These are phyloP conservation scores for Nothocercus julius DNA, from an alignment of 2,113 vertebrate species.

Conservation along the genomic window DNA sequence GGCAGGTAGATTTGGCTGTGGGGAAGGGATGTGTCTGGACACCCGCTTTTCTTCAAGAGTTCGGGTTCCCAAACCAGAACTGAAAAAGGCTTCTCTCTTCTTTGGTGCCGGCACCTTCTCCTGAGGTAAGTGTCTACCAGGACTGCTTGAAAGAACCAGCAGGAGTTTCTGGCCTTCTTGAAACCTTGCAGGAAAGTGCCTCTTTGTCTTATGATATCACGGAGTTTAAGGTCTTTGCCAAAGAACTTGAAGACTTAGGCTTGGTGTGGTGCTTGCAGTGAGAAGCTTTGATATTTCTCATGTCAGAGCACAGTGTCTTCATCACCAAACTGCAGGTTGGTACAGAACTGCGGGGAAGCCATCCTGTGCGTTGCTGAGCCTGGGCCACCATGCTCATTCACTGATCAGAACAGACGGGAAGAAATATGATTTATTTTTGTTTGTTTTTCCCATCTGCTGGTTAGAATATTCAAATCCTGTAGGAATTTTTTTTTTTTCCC, in stretches of 20 bases:
- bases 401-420: background rate
- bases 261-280: background rate
- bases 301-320: background rate
- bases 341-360: background rate
- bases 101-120: background rate
- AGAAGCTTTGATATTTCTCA: background rate
- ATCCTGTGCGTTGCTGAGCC: background rate
- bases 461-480: background rate
- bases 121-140: background rate
- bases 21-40: background rate
- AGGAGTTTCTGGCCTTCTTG: background rate
- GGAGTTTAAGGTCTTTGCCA: background rate
- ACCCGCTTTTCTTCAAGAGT: background rate
- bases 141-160: background rate
- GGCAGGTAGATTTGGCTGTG: fast-evolving
- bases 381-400: background rate
- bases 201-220: background rate
- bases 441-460: background rate
- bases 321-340: fast-evolving
- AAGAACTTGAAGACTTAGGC: background rate
- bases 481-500: background rate
- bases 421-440: background rate
- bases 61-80: background rate
- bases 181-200: background rate
- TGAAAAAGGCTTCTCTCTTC: background rate